Evolutionary conservation across 2,797 vertebrate species (phyloP).

Genomic region (Enteromius fasciolatus): DNA sequence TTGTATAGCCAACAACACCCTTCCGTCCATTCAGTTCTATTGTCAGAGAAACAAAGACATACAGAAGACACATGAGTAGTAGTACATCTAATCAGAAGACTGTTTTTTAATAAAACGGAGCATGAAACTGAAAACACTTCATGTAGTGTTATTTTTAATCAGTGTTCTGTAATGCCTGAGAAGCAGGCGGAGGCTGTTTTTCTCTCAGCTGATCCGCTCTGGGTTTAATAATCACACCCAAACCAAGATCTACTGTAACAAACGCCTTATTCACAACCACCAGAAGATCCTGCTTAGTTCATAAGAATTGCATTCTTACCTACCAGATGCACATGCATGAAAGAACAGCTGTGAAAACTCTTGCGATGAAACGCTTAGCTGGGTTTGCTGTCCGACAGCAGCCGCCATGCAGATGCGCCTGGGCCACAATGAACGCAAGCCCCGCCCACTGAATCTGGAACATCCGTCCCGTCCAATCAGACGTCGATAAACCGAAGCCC

Average conservation of each 20-base stretch:
- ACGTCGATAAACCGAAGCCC: constrained; percentile 17
- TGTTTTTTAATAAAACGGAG: background rate
- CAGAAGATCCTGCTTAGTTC: background rate
- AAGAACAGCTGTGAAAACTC: background rate
- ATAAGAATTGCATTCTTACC: background rate
- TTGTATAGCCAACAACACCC: background rate
- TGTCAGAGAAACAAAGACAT: constrained; percentile 19
- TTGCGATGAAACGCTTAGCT: background rate
- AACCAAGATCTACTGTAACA: background rate
- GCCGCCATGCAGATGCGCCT: constrained; percentile 72
- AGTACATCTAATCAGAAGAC: background rate
- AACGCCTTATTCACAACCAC: background rate
- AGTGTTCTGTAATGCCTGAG: background rate
- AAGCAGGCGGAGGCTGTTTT: constrained; percentile 8
- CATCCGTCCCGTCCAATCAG: constrained; percentile 53
- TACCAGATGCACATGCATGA: background rate
- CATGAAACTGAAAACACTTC: background rate
- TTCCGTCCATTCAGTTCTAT: constrained; percentile 4
- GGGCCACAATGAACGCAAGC: constrained; percentile 65
- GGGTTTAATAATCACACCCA: background rate
- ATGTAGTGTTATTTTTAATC: background rate
- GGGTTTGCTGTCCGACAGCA: constrained; percentile 34
- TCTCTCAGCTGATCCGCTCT: constrained; percentile 21
- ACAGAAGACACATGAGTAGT: background rate
- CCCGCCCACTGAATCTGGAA: constrained; percentile 67